These are phyloP conservation scores for Axis porcinus DNA, from an alignment of 2,113 vertebrate species.

Conservation along the genomic window DNA sequence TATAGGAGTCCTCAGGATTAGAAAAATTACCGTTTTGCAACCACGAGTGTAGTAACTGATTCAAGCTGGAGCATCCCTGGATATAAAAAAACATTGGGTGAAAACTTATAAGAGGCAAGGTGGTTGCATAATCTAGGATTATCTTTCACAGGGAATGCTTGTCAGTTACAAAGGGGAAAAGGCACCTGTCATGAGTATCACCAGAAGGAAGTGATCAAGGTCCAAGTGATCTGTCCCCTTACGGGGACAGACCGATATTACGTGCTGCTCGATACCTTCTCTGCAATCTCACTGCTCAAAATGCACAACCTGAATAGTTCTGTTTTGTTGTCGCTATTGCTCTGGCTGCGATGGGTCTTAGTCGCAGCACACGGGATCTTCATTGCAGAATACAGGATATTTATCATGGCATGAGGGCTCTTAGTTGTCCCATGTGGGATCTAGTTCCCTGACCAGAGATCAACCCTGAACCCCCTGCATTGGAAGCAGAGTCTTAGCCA, in stretches of 20 bases:
- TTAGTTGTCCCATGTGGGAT: neutral
- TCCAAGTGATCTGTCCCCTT: neutral
- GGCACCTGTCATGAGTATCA: neutral
- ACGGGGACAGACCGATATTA: neutral
- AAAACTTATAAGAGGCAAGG: neutral
- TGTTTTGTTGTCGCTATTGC: neutral
- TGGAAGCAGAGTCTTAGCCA: neutral
- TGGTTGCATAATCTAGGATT: neutral
- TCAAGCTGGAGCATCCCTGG: neutral
- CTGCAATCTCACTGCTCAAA: neutral
- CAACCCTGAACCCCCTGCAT: neutral
- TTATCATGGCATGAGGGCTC: neutral
- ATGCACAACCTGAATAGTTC: neutral
- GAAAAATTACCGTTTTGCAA: neutral
- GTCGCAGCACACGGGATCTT: neutral
- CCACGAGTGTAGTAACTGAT: neutral
- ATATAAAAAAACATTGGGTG: neutral
- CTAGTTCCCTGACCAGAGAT: neutral
- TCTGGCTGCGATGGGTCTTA: neutral
- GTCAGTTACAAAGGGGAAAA: neutral
- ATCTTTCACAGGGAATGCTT: neutral
- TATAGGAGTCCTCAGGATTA: neutral
- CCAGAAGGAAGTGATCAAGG: neutral
- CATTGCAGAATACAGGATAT: neutral
- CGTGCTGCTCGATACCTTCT: neutral